These are phyloP conservation scores for Ophiodon elongatus DNA, from an alignment of 2,113 vertebrate genomes.

Conservation along the genomic window DNA sequence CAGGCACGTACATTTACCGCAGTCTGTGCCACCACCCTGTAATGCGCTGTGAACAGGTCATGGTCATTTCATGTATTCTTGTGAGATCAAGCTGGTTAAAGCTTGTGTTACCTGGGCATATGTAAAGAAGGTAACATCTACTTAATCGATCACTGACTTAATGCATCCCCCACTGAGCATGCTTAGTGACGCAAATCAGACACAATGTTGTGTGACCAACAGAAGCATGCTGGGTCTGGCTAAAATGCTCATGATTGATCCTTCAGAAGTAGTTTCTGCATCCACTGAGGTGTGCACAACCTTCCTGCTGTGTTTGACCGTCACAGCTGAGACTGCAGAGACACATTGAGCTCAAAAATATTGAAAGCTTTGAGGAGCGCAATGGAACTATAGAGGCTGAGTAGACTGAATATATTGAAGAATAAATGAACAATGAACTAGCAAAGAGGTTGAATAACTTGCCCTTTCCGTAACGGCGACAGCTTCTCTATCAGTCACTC, in stretches of 20 bases:
- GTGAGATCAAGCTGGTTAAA: too few species aligned
- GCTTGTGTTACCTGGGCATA: too few species aligned
- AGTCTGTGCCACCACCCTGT: too few species aligned
- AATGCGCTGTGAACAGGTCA: too few species aligned
- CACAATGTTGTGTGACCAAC: background rate
- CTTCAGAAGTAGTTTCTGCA: background rate
- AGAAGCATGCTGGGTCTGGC: background rate
- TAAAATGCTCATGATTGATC: background rate
- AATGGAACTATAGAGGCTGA: background rate
- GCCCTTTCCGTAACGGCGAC: too few species aligned
- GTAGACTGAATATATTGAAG: too few species aligned
- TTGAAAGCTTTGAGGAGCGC: background rate
- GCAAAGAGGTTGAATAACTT: too few species aligned
- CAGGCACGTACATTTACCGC: too few species aligned
- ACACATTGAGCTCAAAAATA: background rate
- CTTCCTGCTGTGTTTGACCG: too few species aligned
- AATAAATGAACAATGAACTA: too few species aligned
- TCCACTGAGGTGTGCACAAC: background rate
- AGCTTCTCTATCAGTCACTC: too few species aligned
- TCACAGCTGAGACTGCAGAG: background rate
- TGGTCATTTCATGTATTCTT: too few species aligned
- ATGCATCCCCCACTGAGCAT: background rate
- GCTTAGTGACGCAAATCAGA: background rate
- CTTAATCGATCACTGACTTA: background rate
- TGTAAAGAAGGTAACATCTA: background rate